Conservation (phyloP, 2,888 invertebrate species). For the Melanostoma mellinum region DNA sequence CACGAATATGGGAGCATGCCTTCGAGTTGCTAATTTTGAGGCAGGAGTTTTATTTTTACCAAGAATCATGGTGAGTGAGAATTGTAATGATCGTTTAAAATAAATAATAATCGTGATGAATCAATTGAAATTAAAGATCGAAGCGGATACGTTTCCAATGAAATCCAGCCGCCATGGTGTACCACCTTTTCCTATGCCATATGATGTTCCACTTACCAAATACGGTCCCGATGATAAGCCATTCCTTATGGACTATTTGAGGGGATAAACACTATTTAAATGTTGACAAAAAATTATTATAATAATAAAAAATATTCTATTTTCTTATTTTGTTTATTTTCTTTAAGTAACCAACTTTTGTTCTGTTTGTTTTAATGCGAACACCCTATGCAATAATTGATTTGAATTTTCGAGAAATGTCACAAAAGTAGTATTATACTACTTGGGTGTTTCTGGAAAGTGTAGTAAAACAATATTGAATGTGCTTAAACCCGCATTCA, state of each 20-base stretch:
- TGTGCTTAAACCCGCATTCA: too few species aligned
- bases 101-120: neutral
- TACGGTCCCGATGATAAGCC: constrained; percentile 88
- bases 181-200: constrained; percentile 87
- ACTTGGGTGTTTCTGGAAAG: too few species aligned
- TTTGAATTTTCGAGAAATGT: too few species aligned
- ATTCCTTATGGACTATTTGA: constrained; percentile 86
- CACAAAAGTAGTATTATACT: too few species aligned
- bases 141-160: constrained; percentile 85
- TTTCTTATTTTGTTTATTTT: too few species aligned
- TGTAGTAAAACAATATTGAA: too few species aligned
- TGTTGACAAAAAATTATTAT: neutral
- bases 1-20: constrained; percentile 83
- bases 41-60: constrained; percentile 95
- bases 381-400: too few species aligned
- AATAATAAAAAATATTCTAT: neutral
- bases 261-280: neutral
- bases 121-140: constrained; percentile 82
- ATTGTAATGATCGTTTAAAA: neutral
- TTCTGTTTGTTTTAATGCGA: too few species aligned
- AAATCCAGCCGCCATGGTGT: constrained; percentile 77
- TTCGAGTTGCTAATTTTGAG: constrained; percentile 93
- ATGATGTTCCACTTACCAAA: constrained; percentile 90
- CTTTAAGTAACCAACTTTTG: too few species aligned
- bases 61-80: constrained; percentile 87